Base-by-base conservation (phyloP, 2,797 vertebrate genomes). In the Psittacula echo region DNA sequence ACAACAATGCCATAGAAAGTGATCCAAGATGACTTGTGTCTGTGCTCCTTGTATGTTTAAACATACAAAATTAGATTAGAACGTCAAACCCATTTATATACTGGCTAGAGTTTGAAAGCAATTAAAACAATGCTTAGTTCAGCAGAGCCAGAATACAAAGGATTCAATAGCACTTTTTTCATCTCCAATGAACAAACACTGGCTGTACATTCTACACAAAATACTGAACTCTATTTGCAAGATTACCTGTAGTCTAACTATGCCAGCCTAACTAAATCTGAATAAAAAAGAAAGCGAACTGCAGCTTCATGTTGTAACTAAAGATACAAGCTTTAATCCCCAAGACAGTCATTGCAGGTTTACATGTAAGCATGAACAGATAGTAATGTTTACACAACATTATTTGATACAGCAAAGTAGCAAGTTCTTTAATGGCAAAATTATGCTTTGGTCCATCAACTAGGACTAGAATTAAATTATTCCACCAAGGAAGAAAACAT, bases 91-190 rank as follows among this genome's bases (percentile, higher is more conserved):
- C n/a, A 6, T 74, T 91, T 71, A 81, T 37, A 62, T 8, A 61
- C 7, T 51, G 42, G 65, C 76, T 87, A 39, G 92, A 89, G 29
- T 94, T 24, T 85, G 50, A 93, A 96, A 94, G 68, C 87, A 91
- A 86, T 37, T 79, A 70, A 81, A 93, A 91, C 83, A 92, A 95
- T 50, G 61, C 19, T 80, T 34, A 76, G 50, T 26, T 16, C 83
- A 89, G 74, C 44, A 71, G 45, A 89, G 50, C 64, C 2, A 5
- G 86, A 94, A 76, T 34, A 95, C 45, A 86, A 91, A 87, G 47
- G 37, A 66, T 29, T 92, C 71, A 76, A 60, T 27, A 83, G 62
- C 41, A 16, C 24, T 74, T 80, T 84, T 90, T 67, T 71, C 29
- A 58, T 44, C 76, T 89, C 50, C 37, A 65, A 2, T 16, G 64